Conservation (phyloP, 2,113 vertebrate species). For the Oriolus oriolus region DNA sequence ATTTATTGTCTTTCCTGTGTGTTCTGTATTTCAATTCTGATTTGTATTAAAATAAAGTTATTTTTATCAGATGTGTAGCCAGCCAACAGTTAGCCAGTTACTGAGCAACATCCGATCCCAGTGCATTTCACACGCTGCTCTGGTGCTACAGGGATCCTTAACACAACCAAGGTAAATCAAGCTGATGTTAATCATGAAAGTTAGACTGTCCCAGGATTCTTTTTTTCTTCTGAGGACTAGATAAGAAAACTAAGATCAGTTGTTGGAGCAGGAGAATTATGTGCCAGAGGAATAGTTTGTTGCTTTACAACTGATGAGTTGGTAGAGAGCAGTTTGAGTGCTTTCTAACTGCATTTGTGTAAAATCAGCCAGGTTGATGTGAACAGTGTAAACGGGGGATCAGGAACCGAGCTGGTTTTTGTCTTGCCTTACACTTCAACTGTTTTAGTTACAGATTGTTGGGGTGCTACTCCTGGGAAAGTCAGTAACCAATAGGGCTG, state of each 20-base stretch:
- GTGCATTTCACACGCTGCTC: conserved; percentile 94
- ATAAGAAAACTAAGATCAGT: background rate
- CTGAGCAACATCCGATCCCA: conserved; percentile 98
- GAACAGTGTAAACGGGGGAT: background rate
- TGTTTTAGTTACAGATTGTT: background rate
- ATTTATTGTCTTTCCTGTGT: background rate
- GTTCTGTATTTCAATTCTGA: background rate
- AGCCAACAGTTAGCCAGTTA: conserved; percentile 94
- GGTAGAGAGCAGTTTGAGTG: background rate
- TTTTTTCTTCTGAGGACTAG: background rate
- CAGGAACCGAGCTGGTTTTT: background rate
- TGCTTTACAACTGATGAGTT: background rate
- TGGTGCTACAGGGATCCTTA: conserved; percentile 92
- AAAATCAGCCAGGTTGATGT: background rate
- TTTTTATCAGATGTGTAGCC: conserved; percentile 89
- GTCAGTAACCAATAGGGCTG: background rate
- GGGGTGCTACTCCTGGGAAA: background rate
- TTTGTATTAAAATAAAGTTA: conserved; percentile 66
- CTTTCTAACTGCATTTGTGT: background rate
- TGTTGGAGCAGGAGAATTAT: background rate
- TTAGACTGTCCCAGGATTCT: background rate
- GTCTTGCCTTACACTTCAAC: background rate
- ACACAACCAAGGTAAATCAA: conserved; percentile 89
- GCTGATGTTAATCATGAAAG: background rate
- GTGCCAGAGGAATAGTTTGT: background rate